These are phyloP conservation scores for Rana temporaria DNA, from an alignment of 2,113 vertebrate genomes.

Conservation along the genomic window DNA sequence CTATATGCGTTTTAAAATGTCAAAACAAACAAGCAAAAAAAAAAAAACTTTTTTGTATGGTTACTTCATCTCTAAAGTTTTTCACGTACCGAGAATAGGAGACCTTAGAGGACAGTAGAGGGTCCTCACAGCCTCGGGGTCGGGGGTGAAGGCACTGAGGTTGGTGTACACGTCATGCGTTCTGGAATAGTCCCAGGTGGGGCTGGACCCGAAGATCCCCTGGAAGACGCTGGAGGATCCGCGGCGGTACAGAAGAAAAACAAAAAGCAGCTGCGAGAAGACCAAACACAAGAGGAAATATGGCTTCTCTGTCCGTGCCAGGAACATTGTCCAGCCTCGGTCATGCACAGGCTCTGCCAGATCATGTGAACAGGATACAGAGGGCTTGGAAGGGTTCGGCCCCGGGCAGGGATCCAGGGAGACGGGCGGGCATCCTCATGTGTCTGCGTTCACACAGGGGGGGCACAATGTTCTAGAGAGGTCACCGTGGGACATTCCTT, in stretches of 20 bases:
- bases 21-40: no score
- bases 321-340: constrained; percentile 55
- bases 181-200: constrained; percentile 66
- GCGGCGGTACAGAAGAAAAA: constrained; percentile 69
- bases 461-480: not conserved
- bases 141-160: constrained; percentile 65
- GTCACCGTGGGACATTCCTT: constrained; percentile 36
- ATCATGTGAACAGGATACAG: not conserved
- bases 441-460: not conserved
- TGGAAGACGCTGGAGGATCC: constrained; percentile 55
- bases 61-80: no score
- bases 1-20: no score
- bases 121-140: not conserved
- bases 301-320: constrained; percentile 61
- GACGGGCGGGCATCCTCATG: not conserved
- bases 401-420: constrained; percentile 7
- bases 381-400: not conserved
- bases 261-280: constrained; percentile 66
- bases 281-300: constrained; percentile 66
- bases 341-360: not conserved
- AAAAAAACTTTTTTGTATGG: no score
- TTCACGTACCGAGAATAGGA: constrained; percentile 66
- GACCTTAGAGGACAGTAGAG: constrained; percentile 60
- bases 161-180: constrained; percentile 70
- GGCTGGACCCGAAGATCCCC: constrained; percentile 16